Base-by-base conservation (phyloP, 2,797 vertebrate species). In the Jordanella pulchra region DNA sequence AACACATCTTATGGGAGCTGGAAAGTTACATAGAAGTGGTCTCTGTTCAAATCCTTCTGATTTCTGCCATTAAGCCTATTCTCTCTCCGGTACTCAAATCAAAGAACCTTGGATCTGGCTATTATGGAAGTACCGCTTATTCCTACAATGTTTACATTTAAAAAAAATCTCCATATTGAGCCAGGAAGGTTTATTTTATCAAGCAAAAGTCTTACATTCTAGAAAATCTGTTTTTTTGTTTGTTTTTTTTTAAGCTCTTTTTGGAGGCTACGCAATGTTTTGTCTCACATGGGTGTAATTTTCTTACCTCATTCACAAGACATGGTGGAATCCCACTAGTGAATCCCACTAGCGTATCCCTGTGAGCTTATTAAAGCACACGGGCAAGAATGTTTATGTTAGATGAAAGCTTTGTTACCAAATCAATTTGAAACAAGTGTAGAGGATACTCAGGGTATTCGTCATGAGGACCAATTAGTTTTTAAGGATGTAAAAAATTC, bases 51-150 rank as follows among this genome's bases (percentile, higher is more conserved):
- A 88, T 84, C 44, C 39, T 78, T 66, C 75, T 84, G 88, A 91
- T 54, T 35, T 76, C 70, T 72, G 87, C 93, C 90, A 93, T 84
- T 87, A 84, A 77, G 84, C 89, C 93, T 90, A 94, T 87, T 91
- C 79, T 77, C 30, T 48, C 79, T 73, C 80, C 80, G 83, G 83
- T 82, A 83, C 80, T 94, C 89, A 91, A 82, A 87, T 48, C 42
- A 77, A 80, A 82, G 53, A 83, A 75, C 83, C 85, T 67, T 44
- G 69, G 72, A 80, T 69, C 61, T 79, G 60, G 78, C 76, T 82
- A 75, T 9, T 17, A 76, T 64, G 54, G 80, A 78, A 80, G 67
- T 51, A 84, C 63, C 81, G 78, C 87, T 86, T 86, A 71, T 82
- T 84, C 71, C 53, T 21, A 28, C 42, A 25, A 14, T 68, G 66